Base-by-base conservation (phyloP, 2,797 vertebrate genomes). In the Anabacerthia variegaticeps region DNA sequence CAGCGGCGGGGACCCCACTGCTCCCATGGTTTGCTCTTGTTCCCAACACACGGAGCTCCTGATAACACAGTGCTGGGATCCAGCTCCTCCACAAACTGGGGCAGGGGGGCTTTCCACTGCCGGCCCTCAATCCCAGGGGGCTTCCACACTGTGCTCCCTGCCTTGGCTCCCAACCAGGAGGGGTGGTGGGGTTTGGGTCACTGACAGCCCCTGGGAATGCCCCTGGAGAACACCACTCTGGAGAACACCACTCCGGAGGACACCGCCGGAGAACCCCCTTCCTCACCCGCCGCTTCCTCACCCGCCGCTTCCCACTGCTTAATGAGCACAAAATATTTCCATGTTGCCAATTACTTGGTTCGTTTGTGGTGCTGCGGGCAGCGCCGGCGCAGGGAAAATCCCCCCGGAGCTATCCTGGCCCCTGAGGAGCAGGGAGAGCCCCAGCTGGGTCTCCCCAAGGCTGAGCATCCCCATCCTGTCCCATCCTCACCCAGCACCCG, bases 271-370 rank as follows among this genome's bases (percentile, higher is more conserved):
- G 79, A n/a, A 28, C 22, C 8, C 13, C 43, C 9, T 20, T 8
- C 88, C 88, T 58, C 80, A 28, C 87, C 65, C 78, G 20, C 46
- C 5, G 9, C 56, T 22, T 20, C 83, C 88, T 68, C 67, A 6
- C 91, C 88, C 72, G 6, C 61, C 8, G 37, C 78, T 92, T 92
- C 91, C 76, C 71, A 11, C 54, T 34, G 91, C 81, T 84, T 96
- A 96, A 97, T 94, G 90, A 97, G 97, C 96, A 93, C 93, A 95
- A 96, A 96, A 96, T 89, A 93, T 94, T 96, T 96, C 94, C 95
- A 95, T 96, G 94, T 96, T 76, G 89, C 93, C 95, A 97, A 97
- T 97, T 97, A 97, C 93, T 96, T 96, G 97, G 94, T 96, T 96
- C 90, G 37, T 95, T 97, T 97, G 95, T 93, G 94, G 88, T 80